These are phyloP conservation scores for Dolichoris vasculosae DNA, from an alignment of 1,140 invertebrate genomes.

Conservation along the genomic window DNA sequence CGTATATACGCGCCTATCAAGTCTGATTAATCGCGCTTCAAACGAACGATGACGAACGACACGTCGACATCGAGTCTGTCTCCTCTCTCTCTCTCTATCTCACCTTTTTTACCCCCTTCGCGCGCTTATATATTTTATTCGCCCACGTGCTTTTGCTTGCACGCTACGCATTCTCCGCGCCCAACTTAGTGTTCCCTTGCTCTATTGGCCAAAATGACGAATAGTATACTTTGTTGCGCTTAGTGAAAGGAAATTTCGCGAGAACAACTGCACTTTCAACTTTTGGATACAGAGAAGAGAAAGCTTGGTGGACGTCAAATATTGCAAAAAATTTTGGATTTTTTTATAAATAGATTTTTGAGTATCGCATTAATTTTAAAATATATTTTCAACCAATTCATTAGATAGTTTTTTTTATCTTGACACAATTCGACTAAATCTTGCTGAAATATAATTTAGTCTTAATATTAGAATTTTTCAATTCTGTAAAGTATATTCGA, in stretches of 20 bases:
- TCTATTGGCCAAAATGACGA: neutral
- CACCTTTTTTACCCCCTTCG: neutral
- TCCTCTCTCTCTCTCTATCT: neutral
- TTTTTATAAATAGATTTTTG: no score
- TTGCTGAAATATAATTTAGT: no score
- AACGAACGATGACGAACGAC: slow-evolving; percentile 52
- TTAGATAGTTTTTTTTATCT: no score
- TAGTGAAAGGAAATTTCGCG: neutral
- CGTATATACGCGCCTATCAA: slow-evolving; percentile 43
- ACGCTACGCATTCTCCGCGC: slow-evolving; percentile 6
- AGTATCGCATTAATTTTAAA: no score
- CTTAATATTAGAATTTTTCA: no score
- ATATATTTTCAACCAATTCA: no score
- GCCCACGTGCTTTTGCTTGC: slow-evolving; percentile 25
- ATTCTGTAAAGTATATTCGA: no score
- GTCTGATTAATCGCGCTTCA: slow-evolving; percentile 52
- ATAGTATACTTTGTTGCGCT: neutral
- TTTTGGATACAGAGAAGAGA: neutral
- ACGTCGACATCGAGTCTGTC: slow-evolving; percentile 27
- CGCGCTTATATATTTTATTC: neutral
- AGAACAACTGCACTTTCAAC: neutral
- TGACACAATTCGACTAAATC: no score
- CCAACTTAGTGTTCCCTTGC: neutral
- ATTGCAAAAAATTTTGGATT: no score
- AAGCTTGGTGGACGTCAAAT: neutral